phyloP scores from a whole-genome alignment of 1,140 invertebrate species.

The Popillia japonica region DNA sequence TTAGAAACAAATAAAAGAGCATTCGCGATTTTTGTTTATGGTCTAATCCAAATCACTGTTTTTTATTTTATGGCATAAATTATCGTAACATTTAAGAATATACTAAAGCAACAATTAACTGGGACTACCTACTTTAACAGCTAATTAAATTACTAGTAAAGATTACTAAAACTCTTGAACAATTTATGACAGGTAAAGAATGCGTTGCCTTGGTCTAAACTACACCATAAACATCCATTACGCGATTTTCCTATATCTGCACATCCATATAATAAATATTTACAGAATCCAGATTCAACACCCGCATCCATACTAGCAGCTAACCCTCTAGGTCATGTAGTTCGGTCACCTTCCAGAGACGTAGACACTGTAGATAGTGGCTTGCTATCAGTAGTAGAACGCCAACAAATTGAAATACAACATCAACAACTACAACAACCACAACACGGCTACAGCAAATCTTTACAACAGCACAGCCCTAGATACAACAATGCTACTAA shows the following conservation, averaged over 20 bases:
- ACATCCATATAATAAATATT: slow-evolving; percentile 39
- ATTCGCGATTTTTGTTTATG: no score
- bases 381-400: slow-evolving; percentile 62
- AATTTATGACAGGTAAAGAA: no score
- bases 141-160: no score
- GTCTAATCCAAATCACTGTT: no score
- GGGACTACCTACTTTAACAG: no score
- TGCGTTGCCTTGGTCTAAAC: neutral
- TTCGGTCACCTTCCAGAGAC: slow-evolving; percentile 51
- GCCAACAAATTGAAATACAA: slow-evolving; percentile 11
- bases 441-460: slow-evolving; percentile 48
- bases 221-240: neutral
- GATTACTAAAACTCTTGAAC: no score
- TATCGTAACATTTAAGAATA: no score
- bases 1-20: no score
- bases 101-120: no score
- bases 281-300: slow-evolving; percentile 53
- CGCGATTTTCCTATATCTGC: neutral
- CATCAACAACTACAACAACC: slow-evolving; percentile 53
- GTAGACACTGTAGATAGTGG: slow-evolving; percentile 58
- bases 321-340: slow-evolving; percentile 56
- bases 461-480: slow-evolving; percentile 51
- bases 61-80: no score
- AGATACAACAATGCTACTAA: slow-evolving; percentile 62
- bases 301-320: slow-evolving; percentile 52